phyloP scores from a whole-genome alignment of 2,888 invertebrate species.

The Galerucella calmariensis region DNA sequence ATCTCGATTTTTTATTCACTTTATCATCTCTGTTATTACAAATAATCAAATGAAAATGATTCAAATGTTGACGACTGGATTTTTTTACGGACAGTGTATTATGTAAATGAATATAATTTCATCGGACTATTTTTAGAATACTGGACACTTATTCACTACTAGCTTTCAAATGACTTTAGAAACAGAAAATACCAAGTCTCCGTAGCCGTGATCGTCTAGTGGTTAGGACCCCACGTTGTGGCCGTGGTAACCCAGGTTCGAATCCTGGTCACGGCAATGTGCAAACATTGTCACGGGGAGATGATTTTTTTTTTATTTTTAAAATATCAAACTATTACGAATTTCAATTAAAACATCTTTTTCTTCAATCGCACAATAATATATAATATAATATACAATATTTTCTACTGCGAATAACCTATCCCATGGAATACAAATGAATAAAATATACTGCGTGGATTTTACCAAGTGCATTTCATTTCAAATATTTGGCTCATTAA shows the following conservation, averaged over 20 bases:
- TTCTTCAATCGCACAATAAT: not conserved
- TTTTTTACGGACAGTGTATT: too few species aligned
- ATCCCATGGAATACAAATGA: too few species aligned
- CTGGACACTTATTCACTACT: too few species aligned
- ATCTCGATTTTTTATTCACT: too few species aligned
- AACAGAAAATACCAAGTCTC: not conserved
- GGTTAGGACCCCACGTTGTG: conserved; percentile 70
- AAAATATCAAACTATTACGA: not conserved
- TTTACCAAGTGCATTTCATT: not conserved
- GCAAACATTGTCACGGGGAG: conserved; percentile 13
- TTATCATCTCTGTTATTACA: too few species aligned
- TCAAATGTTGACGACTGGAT: too few species aligned
- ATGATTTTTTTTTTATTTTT: not conserved
- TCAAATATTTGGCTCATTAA: conserved; percentile 17
- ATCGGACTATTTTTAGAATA: too few species aligned
- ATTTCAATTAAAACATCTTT: not conserved
- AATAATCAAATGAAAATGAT: too few species aligned
- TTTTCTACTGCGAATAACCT: too few species aligned
- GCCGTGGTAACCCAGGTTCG: conserved; percentile 73
- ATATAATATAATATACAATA: too few species aligned
- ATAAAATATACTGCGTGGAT: not conserved
- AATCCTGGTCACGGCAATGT: conserved; percentile 69
- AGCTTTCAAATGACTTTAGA: too few species aligned
- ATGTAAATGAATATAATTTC: too few species aligned
- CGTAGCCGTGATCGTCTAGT: conserved; percentile 62